Evolutionary conservation across 2,797 vertebrate species (phyloP), one percentile per base, ranked within the genome.

Genomic region (Anniella stebbinsi): DNA sequence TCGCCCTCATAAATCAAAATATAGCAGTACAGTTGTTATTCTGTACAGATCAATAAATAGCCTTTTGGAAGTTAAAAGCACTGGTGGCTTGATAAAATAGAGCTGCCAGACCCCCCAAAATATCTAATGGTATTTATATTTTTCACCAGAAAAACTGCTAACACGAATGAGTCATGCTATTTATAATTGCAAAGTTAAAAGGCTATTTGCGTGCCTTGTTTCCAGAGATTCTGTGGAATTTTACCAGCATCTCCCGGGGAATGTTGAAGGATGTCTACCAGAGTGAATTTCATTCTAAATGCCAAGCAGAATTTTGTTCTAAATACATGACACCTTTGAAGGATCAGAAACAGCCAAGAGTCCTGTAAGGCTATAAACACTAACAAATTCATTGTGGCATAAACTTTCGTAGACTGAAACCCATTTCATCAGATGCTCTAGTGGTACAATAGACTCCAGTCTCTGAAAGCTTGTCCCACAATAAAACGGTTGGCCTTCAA

Each of bases 1-100:
- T 81, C 10, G 18, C 78, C 72, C 51, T 83, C 91, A 87, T 91
- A 89, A 82, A 91, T 91, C 91, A 89, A 89, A 91, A 87, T 87
- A 77, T 83, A 88, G 78, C 87, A 70, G 85, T 90, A 83, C 70
- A 87, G 89, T 90, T 83, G 88, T 80, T 89, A 69, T 51, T 63
- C 38, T 67, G 70, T 51, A n/a, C 70, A 77, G 80, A 90, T 90
- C 89, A 83, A 90, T 87, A 90, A 17, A 41, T 70, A 76, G 70
- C 89, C 60, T 87, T 67, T 82, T 83, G 85, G 72, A 83, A 83
- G 70, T 77, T 89, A 38, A 89, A 89, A 82, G 84, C 18, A 87
- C 70, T 21, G 2, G 63, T 57, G 63, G 60, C 17, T 80, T 86
- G 45, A 86, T 88, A 85, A 88, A 86, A 81, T 86, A 17, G 83